Percentiles rank a stretch among this genome's conserved stretches.
Evolutionary conservation across 2,888 invertebrate genomes (phyloP).

Genomic region (Rhamphomyia laevipes): DNA sequence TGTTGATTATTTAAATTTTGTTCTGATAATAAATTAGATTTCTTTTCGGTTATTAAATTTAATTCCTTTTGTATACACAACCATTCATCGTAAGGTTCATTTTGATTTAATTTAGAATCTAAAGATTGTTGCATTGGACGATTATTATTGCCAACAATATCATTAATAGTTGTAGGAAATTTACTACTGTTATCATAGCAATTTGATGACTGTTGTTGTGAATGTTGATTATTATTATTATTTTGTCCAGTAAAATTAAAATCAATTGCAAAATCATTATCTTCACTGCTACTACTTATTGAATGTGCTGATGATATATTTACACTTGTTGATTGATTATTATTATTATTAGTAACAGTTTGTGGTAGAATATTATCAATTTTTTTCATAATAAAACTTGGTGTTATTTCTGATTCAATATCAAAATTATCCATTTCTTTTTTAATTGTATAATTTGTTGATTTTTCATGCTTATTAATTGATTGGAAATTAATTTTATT

Average conservation of each 20-base stretch:
- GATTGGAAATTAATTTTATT: too few species aligned
- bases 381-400: conserved; percentile 38
- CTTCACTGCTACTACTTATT: background rate
- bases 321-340: too few species aligned
- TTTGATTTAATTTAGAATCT: background rate
- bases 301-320: too few species aligned
- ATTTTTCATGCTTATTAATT: background rate
- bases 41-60: conserved; percentile 35
- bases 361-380: background rate
- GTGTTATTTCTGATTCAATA: conserved; percentile 36
- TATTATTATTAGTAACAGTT: too few species aligned
- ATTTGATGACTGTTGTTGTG: conserved; percentile 1
- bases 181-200: too few species aligned
- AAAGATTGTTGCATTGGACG: conserved; percentile 12
- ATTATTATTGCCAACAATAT: background rate
- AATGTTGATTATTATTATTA: background rate
- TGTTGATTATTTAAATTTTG: conserved; percentile 18
- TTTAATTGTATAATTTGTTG: conserved; percentile 13
- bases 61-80: conserved; percentile 54
- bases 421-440: conserved; percentile 35
- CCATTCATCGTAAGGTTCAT: conserved; percentile 51
- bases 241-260: background rate
- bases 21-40: conserved; percentile 12
- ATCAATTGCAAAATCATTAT: background rate
- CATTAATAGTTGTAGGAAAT: too few species aligned